These are phyloP conservation scores for Orthosia gracilis DNA, from an alignment of 2,888 invertebrate species.

Conservation along the genomic window DNA sequence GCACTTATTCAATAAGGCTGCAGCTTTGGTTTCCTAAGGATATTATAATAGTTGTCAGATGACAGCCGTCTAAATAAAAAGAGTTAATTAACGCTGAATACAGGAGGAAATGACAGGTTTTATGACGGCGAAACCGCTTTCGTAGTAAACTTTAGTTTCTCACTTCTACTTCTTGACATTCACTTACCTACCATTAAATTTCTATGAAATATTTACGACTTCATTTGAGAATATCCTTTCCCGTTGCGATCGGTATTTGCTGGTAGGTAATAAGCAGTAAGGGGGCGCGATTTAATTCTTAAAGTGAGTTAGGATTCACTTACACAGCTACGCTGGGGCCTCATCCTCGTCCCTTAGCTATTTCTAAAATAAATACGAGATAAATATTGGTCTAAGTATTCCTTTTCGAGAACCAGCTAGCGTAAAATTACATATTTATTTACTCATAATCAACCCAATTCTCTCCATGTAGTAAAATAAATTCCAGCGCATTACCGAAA, in stretches of 20 bases:
- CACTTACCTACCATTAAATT: neutral
- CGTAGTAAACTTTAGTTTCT: too few relatives aligned
- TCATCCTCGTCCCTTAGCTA: neutral
- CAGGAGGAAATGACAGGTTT: too few relatives aligned
- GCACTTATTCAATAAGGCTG: too few relatives aligned
- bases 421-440: neutral
- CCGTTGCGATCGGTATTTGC: neutral
- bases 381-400: neutral
- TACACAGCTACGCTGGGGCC: too few relatives aligned
- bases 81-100: too few relatives aligned
- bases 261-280: neutral
- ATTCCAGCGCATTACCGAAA: neutral
- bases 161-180: too few relatives aligned
- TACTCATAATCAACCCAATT: neutral
- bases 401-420: neutral
- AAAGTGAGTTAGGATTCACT: too few relatives aligned
- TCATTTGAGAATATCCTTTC: neutral
- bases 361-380: neutral
- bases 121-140: too few relatives aligned
- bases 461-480: neutral
- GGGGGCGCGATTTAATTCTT: too few relatives aligned
- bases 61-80: too few relatives aligned
- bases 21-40: too few relatives aligned
- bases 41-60: too few relatives aligned
- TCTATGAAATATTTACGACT: neutral